Base-by-base conservation (phyloP, 2,797 vertebrate species). In the Cyprinella venusta region DNA sequence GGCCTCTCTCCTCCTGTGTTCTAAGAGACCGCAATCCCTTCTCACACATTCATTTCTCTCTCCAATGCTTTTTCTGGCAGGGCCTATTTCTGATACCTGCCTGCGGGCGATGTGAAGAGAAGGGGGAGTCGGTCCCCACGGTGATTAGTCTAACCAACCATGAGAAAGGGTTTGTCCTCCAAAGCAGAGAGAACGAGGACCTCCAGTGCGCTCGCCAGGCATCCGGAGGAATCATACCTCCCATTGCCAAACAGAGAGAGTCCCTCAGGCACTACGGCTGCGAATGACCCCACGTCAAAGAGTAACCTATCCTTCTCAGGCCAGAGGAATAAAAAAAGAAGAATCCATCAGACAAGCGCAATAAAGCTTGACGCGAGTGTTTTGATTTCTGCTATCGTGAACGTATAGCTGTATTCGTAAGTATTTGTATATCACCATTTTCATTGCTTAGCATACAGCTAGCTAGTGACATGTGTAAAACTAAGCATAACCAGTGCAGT, bases 131-230 rank as follows among this genome's bases (percentile, higher is more conserved):
- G 78, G 84, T 93, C 90, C 92, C 92, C 71, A 75, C 52, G 88
- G 94, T 92, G 92, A 93, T 94, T 93, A 93, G 92, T 92, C 92
- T 93, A 93, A 92, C 90, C 86, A 88, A 91, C 91, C 93, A 89
- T 90, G 83, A 90, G 84, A 90, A 92, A 91, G 90, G 89, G 85
- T 91, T 91, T 90, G 91, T 91, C 91, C 90, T 91, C 89, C 82
- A 90, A 85, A 85, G 79, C 89, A 85, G 86, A 69, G 78, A 85
- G 88, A 88, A 83, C 75, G 87, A 87, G 86, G 45, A 88, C 89
- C 88, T 91, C 89, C 82, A 88, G 85, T 84, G 83, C 89, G 82
- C 90, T 83, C 87, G 79, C 85, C 88, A 67, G 84, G 88, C 75
- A 91, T 90, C 90, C 90, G 87, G 81, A 85, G 68, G 86, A 85